These are phyloP conservation scores for Mnemiopsis leidyi DNA, from an alignment of 37 sponge, comb jelly and placozoan species.

Conservation along the genomic window DNA sequence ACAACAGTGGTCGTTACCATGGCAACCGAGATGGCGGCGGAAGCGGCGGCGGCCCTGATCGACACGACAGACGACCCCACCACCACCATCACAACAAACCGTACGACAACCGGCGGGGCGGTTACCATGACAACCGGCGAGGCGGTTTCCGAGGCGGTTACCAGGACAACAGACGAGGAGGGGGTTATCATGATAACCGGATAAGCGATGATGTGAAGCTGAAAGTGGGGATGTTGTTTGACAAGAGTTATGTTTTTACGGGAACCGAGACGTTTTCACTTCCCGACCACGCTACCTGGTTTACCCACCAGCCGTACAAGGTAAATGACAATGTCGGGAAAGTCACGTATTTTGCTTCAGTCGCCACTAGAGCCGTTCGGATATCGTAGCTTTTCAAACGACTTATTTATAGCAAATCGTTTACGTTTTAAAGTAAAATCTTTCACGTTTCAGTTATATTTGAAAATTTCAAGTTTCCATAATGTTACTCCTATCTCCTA, in stretches of 20 bases:
- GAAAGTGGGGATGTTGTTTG: background rate
- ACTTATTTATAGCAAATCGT: too few species aligned
- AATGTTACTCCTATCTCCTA: too few species aligned
- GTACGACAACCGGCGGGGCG: background rate
- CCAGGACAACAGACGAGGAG: background rate
- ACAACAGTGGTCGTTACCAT: too few species aligned
- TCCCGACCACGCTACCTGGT: constrained; percentile 11
- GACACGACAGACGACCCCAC: background rate
- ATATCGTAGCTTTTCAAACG: too few species aligned
- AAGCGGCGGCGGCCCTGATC: background rate
- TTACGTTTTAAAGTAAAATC: too few species aligned
- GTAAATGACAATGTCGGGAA: too few species aligned
- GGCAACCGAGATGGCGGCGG: background rate
- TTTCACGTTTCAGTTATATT: too few species aligned
- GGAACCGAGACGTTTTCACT: background rate
- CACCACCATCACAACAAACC: constrained; percentile 10
- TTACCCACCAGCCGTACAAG: constrained; percentile 14
- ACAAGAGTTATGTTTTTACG: constrained; percentile 47
- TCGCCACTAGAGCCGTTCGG: too few species aligned
- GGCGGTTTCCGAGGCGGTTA: background rate
- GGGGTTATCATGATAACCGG: constrained; percentile 19
- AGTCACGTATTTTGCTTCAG: too few species aligned
- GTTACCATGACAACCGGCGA: background rate
- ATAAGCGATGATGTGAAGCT: background rate
- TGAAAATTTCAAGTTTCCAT: too few species aligned